These are phyloP conservation scores for Marcusenius ussheri DNA, from an alignment of 2,113 vertebrate species.

Conservation along the genomic window DNA sequence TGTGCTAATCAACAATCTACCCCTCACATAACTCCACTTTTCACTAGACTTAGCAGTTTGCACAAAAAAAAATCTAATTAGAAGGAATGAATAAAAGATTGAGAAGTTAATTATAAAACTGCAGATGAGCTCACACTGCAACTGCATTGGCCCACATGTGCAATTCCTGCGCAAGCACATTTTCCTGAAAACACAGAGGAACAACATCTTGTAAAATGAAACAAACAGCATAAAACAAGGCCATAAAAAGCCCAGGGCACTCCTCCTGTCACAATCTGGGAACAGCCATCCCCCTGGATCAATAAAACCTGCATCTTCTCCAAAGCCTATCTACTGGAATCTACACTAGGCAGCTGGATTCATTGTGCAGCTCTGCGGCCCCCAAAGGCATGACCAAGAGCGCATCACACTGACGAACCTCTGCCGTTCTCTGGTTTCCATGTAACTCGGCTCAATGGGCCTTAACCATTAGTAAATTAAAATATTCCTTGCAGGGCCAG, in stretches of 20 bases:
- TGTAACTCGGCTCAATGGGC: not conserved
- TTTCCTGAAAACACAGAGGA: not conserved
- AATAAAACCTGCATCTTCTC: not conserved
- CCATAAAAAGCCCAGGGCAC: not conserved
- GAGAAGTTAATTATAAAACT: not conserved
- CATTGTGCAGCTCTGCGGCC: not conserved
- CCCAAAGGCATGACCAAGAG: not conserved
- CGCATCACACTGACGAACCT: not conserved
- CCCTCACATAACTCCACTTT: not conserved
- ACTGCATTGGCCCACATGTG: not conserved
- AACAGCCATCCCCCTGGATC: not conserved
- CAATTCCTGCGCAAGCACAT: not conserved
- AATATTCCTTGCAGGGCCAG: not conserved
- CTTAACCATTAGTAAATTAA: not conserved
- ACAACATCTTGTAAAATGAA: not conserved
- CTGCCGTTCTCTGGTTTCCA: not conserved
- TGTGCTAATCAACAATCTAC: not conserved
- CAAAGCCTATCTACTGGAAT: not conserved
- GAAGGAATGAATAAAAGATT: not conserved
- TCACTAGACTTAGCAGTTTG: not conserved
- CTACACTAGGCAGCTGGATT: not conserved
- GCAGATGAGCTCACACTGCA: not conserved
- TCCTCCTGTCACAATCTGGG: not conserved
- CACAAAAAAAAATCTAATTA: not conserved
- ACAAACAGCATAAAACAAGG: not conserved